These are phyloP conservation scores for Drosophila algonquin DNA, from an alignment of 2,888 invertebrate species.

Conservation along the genomic window DNA sequence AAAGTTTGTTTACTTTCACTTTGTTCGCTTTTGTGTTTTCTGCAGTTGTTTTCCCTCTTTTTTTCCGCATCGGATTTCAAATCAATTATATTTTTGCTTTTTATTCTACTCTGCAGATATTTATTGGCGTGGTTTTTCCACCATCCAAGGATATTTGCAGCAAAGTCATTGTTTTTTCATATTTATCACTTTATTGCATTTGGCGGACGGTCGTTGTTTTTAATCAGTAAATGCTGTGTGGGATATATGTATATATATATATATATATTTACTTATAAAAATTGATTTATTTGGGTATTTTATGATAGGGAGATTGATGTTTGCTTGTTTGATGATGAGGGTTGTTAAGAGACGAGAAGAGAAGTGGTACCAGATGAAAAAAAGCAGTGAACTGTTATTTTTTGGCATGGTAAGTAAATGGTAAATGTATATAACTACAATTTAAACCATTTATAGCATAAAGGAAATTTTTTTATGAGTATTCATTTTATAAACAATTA, in stretches of 20 bases:
- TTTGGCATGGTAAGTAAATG: too few species aligned
- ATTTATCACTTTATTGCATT: constrained; percentile 34
- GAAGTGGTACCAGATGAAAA: too few species aligned
- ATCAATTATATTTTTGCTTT: constrained; percentile 41
- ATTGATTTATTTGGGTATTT: too few species aligned
- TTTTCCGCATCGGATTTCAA: constrained; percentile 32
- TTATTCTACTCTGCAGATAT: constrained; percentile 10
- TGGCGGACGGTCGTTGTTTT: not conserved
- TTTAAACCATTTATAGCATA: too few species aligned
- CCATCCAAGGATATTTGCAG: not conserved
- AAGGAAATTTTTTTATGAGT: too few species aligned
- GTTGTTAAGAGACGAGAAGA: too few species aligned
- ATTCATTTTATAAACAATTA: too few species aligned
- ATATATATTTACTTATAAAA: not conserved
- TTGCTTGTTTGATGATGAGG: too few species aligned
- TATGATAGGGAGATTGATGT: too few species aligned
- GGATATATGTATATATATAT: constrained; percentile 15
- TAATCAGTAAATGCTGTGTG: not conserved
- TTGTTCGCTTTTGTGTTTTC: constrained; percentile 19
- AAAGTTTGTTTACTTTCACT: constrained; percentile 39
- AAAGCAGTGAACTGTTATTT: too few species aligned
- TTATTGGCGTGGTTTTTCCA: constrained; percentile 27
- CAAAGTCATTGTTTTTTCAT: constrained; percentile 29
- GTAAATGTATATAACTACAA: too few species aligned
- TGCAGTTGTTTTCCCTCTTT: constrained; percentile 9